Percentiles rank a stretch among this genome's conserved stretches.
phyloP scores from a whole-genome alignment of 2,797 vertebrate genomes.

The Neomorphus geoffroyi region DNA sequence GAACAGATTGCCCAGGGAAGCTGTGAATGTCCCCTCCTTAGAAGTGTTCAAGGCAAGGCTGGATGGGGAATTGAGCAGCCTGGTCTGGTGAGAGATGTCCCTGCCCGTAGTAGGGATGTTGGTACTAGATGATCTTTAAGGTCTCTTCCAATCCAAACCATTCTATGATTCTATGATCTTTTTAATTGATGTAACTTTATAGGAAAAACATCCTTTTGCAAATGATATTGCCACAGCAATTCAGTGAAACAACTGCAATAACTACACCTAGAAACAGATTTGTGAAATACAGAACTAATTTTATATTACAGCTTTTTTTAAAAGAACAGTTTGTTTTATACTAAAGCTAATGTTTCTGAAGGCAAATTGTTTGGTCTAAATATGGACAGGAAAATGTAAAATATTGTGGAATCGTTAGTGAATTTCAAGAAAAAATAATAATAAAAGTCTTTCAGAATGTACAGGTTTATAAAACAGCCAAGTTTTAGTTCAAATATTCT shows the following conservation, averaged over 20 bases:
- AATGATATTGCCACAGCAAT: not conserved
- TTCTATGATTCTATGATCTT: not conserved
- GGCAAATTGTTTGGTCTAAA: not conserved
- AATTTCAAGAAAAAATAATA: not conserved
- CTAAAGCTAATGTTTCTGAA: not conserved
- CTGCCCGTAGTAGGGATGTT: no score
- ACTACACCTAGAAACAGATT: not conserved
- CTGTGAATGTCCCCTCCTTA: no score
- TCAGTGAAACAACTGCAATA: not conserved
- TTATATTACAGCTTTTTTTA: not conserved
- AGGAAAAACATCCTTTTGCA: not conserved
- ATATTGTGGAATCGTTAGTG: not conserved
- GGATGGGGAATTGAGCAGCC: no score
- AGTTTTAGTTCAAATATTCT: not conserved
- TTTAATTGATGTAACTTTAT: not conserved
- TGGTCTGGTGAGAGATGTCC: no score
- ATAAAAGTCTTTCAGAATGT: not conserved
- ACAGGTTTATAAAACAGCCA: not conserved
- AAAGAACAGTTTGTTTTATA: not conserved
- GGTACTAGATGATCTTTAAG: no score
- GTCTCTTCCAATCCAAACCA: no score
- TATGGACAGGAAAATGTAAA: not conserved
- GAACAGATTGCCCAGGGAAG: no score
- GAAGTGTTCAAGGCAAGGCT: no score
- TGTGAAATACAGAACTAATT: not conserved